A percentile compares a stretch with the other conserved stretches of the same genome.
Evolutionary conservation across 2,797 vertebrate species (phyloP).

Genomic region (Hapalemur alaotrensis): DNA sequence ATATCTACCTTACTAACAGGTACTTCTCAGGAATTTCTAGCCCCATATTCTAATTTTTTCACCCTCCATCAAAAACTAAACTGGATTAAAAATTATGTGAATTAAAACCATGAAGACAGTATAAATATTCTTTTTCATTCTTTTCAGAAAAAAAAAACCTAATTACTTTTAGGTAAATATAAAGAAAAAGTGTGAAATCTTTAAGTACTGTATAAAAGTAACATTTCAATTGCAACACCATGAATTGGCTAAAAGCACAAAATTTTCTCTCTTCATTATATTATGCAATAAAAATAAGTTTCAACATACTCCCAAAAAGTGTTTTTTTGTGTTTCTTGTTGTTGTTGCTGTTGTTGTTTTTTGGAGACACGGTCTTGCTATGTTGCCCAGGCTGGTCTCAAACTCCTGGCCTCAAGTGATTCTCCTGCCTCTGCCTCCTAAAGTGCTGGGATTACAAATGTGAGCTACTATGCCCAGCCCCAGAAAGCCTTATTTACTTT

Average conservation of each 20-base stretch:
- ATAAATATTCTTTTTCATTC: constrained; percentile 16
- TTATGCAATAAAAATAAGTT: constrained; percentile 32
- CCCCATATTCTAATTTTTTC: neutral
- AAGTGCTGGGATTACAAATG: neutral
- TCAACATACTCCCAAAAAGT: neutral
- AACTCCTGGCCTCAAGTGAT: neutral
- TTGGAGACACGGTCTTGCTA: neutral
- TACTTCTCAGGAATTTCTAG: neutral
- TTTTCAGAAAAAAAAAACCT: neutral
- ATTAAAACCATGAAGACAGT: neutral
- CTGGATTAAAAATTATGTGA: neutral
- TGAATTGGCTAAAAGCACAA: neutral
- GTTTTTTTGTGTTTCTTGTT: neutral
- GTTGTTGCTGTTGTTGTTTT: neutral
- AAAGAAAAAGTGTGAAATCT: neutral
- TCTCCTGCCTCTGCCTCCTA: neutral
- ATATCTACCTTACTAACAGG: neutral
- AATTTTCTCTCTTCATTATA: neutral
- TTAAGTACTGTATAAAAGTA: neutral
- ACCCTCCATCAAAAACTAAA: neutral
- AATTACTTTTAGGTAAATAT: neutral
- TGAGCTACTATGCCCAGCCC: neutral
- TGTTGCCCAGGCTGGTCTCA: neutral
- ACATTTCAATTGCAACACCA: constrained; percentile 9
- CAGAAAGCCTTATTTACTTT: neutral